Evolutionary conservation across 2,888 invertebrate species (phyloP).

Genomic region (Nemoura dubitans): DNA sequence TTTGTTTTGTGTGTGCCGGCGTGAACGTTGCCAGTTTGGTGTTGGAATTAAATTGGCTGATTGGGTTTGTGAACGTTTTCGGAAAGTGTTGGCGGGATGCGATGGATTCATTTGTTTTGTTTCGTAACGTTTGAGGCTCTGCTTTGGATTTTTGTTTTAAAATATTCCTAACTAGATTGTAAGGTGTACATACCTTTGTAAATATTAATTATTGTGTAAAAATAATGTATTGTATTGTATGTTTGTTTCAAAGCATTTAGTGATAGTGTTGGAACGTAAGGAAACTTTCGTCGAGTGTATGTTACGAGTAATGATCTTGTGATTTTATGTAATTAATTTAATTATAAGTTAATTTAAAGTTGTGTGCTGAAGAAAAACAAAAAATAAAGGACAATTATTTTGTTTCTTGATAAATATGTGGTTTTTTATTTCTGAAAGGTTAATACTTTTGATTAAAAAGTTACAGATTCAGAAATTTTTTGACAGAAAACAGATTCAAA

Average conservation of each 20-base stretch:
- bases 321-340: slow-evolving; percentile 33
- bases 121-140: background rate
- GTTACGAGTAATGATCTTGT: background rate
- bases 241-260: background rate
- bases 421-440: background rate
- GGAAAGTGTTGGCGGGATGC: background rate
- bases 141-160: slow-evolving; percentile 1
- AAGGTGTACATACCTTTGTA: slow-evolving; percentile 17
- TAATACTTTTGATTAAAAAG: background rate
- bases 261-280: background rate
- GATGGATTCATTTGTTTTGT: background rate
- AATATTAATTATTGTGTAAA: background rate
- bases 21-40: background rate
- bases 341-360: slow-evolving; percentile 1
- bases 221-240: background rate
- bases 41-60: background rate
- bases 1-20: too few relatives aligned
- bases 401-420: slow-evolving; percentile 34
- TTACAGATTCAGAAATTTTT: background rate
- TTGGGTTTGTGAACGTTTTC: background rate
- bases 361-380: background rate
- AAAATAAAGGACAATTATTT: slow-evolving; percentile 27
- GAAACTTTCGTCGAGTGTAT: background rate
- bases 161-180: background rate
- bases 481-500: background rate